These are phyloP conservation scores for Apodemia duryi DNA, from an alignment of 2,888 invertebrate genomes.

Conservation along the genomic window DNA sequence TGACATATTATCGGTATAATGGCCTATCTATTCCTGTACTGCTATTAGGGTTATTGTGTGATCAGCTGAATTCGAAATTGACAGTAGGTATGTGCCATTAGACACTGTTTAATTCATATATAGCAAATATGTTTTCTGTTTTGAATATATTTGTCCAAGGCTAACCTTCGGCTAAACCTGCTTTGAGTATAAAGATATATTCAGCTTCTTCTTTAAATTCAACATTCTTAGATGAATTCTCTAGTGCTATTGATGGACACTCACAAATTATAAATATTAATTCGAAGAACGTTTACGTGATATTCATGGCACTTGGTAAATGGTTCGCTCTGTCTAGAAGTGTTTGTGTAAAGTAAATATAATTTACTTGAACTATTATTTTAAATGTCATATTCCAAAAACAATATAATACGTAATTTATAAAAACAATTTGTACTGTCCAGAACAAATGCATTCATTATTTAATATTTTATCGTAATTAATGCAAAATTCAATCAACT, in stretches of 20 bases:
- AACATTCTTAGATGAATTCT: too few relatives aligned
- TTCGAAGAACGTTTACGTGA: too few relatives aligned
- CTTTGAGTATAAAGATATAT: not conserved
- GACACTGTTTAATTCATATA: not conserved
- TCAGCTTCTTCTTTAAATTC: too few relatives aligned
- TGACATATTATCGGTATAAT: constrained; percentile 74
- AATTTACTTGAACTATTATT: too few relatives aligned
- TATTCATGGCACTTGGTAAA: too few relatives aligned
- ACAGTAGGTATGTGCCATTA: constrained; percentile 23
- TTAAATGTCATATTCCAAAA: not conserved
- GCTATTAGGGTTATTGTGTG: constrained; percentile 65
- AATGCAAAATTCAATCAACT: constrained; percentile 77
- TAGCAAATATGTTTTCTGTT: not conserved
- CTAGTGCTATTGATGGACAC: too few relatives aligned
- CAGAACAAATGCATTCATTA: constrained; percentile 61
- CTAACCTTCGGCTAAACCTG: not conserved
- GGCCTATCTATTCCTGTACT: constrained; percentile 64
- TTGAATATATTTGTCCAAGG: not conserved
- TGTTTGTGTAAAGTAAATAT: too few relatives aligned
- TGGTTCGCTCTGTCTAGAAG: too few relatives aligned
- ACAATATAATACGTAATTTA: not conserved
- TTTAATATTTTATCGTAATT: constrained; percentile 76
- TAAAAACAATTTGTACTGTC: constrained; percentile 54
- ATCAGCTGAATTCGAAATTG: constrained; percentile 58
- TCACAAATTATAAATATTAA: too few relatives aligned